Evolutionary conservation across 2,888 invertebrate species (phyloP).

Genomic region (Hirudinaria manillensis): DNA sequence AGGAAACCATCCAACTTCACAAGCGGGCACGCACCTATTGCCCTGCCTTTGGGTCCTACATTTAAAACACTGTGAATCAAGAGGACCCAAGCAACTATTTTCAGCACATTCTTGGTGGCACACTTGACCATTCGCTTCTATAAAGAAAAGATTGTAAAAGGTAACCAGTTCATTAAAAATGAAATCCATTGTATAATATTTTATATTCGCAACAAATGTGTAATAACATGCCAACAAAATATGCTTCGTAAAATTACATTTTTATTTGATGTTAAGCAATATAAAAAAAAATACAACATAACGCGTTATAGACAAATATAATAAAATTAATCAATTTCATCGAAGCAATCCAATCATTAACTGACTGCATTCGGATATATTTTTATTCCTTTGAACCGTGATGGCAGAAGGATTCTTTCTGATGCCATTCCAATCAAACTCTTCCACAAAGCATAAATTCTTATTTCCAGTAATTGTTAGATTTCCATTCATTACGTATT

Average conservation of each 20-base stretch:
- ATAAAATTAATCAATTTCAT: no score
- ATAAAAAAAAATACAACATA: no score
- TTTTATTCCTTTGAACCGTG: neutral
- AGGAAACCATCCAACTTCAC: neutral
- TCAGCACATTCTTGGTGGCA: conserved; percentile 2
- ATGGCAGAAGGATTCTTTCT: neutral
- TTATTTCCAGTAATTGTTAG: neutral
- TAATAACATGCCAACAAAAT: no score
- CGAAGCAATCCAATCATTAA: neutral
- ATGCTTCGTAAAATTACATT: no score
- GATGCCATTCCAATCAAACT: neutral
- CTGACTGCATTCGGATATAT: conserved; percentile 23
- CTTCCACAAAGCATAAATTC: neutral
- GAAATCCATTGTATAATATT: neutral
- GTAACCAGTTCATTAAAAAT: no score
- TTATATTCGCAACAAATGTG: no score
- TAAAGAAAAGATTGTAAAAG: no score
- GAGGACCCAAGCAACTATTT: conserved; percentile 8
- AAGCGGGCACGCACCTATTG: neutral
- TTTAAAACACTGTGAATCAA: neutral
- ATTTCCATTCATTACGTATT: neutral
- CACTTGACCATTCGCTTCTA: neutral
- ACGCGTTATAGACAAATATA: no score
- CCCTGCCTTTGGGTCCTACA: conserved; percentile 11
- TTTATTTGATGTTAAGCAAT: no score